Evolutionary conservation across 2,888 invertebrate species (phyloP).

Genomic region (Pristionchus entomophagus): DNA sequence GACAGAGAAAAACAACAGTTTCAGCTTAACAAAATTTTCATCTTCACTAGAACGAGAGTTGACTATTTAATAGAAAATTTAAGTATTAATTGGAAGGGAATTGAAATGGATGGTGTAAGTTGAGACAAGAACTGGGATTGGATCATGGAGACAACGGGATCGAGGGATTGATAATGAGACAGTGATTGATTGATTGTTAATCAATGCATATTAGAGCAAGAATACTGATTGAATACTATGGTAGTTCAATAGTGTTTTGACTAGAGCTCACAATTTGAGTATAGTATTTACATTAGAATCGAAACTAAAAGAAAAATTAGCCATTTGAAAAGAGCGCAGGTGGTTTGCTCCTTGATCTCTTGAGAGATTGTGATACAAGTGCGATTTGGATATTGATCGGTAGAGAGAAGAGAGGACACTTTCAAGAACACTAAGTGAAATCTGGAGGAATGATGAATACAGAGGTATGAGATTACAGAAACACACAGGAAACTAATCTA

Average conservation of each 20-base stretch:
- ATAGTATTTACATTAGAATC: constrained; percentile 2
- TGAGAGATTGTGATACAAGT: constrained; percentile 17
- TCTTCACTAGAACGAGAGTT: neutral
- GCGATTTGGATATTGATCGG: constrained; percentile 29
- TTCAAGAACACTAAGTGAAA: constrained; percentile 16
- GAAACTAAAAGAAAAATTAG: neutral
- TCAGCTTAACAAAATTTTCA: neutral
- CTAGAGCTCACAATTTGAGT: neutral
- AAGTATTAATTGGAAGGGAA: constrained; percentile 14
- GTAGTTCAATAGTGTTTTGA: neutral
- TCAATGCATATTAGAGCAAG: neutral
- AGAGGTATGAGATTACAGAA: neutral
- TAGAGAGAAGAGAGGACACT: neutral
- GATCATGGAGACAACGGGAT: constrained; percentile 11
- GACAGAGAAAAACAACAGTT: neutral
- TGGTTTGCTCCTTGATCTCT: constrained; percentile 19
- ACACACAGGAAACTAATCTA: neutral
- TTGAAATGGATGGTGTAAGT: constrained; percentile 28
- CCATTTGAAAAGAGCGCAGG: neutral
- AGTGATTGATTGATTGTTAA: neutral
- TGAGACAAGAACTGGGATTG: constrained; percentile 25
- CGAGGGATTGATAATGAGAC: neutral
- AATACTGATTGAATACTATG: constrained; percentile 16
- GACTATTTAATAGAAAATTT: constrained; percentile 10
- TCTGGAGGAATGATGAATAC: neutral